Percentiles rank a stretch among this genome's conserved stretches.
Evolutionary conservation across 2,113 vertebrate genomes (phyloP).

Genomic region (Nestor notabilis): DNA sequence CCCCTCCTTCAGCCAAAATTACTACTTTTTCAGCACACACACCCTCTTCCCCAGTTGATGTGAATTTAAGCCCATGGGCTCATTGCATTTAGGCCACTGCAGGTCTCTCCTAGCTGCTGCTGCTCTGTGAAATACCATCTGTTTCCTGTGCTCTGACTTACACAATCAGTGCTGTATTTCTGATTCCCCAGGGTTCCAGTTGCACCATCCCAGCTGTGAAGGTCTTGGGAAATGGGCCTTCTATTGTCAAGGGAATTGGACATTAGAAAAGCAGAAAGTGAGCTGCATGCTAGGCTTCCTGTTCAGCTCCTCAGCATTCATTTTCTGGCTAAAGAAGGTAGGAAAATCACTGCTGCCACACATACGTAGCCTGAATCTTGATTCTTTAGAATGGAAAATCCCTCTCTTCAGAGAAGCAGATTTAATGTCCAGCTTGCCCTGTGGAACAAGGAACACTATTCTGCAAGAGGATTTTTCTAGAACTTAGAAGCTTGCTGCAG

Average conservation of each 20-base stretch:
- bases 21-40: not conserved
- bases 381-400: not conserved
- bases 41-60: not conserved
- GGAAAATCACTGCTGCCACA: not conserved
- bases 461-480: not conserved
- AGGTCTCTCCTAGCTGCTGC: not conserved
- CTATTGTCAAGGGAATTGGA: not conserved
- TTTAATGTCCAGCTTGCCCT: not conserved
- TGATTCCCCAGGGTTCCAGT: not conserved
- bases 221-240: not conserved
- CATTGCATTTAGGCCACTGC: not conserved
- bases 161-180: not conserved
- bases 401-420: not conserved
- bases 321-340: not conserved
- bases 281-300: not conserved
- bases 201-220: not conserved
- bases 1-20: not conserved
- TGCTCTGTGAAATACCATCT: not conserved
- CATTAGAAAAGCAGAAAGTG: not conserved
- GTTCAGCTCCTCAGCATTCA: not conserved
- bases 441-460: not conserved
- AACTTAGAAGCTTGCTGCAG: not conserved
- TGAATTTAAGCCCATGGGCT: not conserved
- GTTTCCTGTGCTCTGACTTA: not conserved
- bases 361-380: accelerated